Base-by-base conservation (phyloP, 2,113 vertebrate genomes). In the Varanus komodoensis region DNA sequence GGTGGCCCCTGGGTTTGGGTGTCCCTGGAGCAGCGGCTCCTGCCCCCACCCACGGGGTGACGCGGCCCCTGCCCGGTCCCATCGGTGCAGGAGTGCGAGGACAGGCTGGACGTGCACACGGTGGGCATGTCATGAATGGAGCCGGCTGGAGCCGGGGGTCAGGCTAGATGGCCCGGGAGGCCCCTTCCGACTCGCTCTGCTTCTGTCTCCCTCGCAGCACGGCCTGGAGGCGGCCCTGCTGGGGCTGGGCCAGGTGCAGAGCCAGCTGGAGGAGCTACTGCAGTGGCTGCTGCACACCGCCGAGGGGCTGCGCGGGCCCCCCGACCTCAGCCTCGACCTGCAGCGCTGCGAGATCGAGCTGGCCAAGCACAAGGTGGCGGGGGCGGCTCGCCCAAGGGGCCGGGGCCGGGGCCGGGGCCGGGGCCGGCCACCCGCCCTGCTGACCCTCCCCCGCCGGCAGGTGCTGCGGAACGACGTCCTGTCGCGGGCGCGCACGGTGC, bases 321-420 rank as follows among this genome's bases (percentile, higher is more conserved):
- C 93, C 12, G 94, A 94, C 57, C 95, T 97, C 93, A 96, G 96
- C 91, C 98, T 97, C 0, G 98, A 99, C 95, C 97, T 98, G 91
- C 98, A 98, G 96, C 95, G 96, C 93, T 98, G 98, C 67, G 98
- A 98, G 96, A 98, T 99, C 64, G 98, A 98, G 94, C 96, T 99
- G 95, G 98, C 98, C 90, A 99, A 98, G 94, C 98, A 98, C 96
- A 98, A 98, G 98, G 98, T 98, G 84, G 0, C 0, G 32, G 1
- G 14, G 0, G 0, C 0, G 12, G 73, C 29, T 2, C 3, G 5
- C 12, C 75, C n/a, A 9, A 7, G 8, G 77, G 21, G 54, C 83
- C 0, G 0, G 38, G n/a, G 73, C n/a, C 32, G 0, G n/a, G 73
- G 52, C 2, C 48, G 19, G 71, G 81, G 6, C 8, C 1, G 23